A percentile compares a stretch with the other conserved stretches of the same genome.
phyloP scores from a whole-genome alignment of 2,113 vertebrate species.

The Malurus alboscapulatus region DNA sequence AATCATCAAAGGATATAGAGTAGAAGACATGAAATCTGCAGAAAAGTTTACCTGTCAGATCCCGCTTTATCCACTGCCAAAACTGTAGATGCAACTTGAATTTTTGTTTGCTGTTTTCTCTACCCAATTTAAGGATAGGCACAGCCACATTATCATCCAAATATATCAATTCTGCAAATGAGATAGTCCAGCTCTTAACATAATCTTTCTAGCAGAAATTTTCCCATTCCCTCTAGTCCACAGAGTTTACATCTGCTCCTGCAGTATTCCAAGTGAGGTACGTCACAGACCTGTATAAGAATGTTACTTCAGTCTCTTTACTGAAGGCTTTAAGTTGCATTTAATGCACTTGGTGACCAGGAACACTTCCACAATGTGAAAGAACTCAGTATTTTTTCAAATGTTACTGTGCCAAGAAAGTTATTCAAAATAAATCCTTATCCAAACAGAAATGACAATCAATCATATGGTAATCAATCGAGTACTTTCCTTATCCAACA shows the following conservation, averaged over 20 bases:
- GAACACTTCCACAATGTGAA: neutral
- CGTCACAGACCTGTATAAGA: neutral
- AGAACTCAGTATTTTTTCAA: neutral
- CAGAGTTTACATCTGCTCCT: neutral
- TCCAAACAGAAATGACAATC: neutral
- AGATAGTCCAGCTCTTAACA: neutral
- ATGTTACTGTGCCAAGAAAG: neutral
- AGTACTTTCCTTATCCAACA: neutral
- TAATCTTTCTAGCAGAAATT: neutral
- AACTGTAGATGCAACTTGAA: neutral
- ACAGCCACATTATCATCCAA: neutral
- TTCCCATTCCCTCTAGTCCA: neutral
- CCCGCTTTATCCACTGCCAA: neutral
- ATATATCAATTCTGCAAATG: neutral
- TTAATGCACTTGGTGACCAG: neutral
- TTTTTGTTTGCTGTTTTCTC: neutral
- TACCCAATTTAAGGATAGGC: neutral
- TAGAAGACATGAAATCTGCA: neutral
- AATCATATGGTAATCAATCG: neutral
- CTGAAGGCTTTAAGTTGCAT: neutral
- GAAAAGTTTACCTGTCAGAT: neutral
- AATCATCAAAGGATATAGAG: neutral
- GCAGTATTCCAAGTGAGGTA: neutral
- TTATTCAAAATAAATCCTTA: neutral
- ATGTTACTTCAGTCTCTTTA: neutral